These are phyloP conservation scores for Carposina sasakii DNA, from an alignment of 1,140 invertebrate genomes.

Conservation along the genomic window DNA sequence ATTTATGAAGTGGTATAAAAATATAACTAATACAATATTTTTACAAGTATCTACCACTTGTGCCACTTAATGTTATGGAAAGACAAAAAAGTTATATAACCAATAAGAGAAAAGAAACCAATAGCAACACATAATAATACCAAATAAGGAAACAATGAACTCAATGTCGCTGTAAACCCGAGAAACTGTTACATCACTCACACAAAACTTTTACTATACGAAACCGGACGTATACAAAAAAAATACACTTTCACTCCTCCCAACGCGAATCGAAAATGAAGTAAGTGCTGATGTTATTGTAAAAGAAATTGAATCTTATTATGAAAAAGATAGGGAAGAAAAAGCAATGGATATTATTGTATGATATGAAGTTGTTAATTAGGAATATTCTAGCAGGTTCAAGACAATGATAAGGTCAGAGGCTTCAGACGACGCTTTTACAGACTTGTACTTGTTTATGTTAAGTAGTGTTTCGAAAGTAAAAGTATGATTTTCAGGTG, in stretches of 20 bases:
- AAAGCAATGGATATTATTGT: not conserved
- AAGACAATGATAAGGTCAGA: slow-evolving; percentile 51
- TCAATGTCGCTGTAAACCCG: slow-evolving; percentile 21
- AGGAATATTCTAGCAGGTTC: slow-evolving; percentile 33
- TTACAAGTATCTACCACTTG: too few species aligned
- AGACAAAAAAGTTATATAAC: too few species aligned
- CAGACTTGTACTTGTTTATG: slow-evolving; percentile 20
- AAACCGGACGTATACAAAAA: slow-evolving; percentile 53
- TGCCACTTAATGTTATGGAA: too few species aligned
- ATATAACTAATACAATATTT: too few species aligned
- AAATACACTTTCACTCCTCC: slow-evolving; percentile 57
- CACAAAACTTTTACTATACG: slow-evolving; percentile 55
- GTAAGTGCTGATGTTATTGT: not conserved
- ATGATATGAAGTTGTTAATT: too few species aligned
- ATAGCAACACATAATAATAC: slow-evolving; percentile 9
- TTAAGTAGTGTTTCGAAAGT: too few species aligned
- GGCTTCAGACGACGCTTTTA: slow-evolving; percentile 30
- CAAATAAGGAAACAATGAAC: slow-evolving; percentile 19
- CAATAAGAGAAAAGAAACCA: too few species aligned
- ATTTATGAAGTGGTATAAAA: too few species aligned
- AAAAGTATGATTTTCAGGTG: too few species aligned
- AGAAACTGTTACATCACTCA: slow-evolving; percentile 52
- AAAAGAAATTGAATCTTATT: slow-evolving; percentile 9
- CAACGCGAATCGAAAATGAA: slow-evolving; percentile 22
- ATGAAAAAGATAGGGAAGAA: slow-evolving; percentile 1